These are phyloP conservation scores for Melipona beecheii DNA, from an alignment of 2,888 invertebrate genomes.

Conservation along the genomic window DNA sequence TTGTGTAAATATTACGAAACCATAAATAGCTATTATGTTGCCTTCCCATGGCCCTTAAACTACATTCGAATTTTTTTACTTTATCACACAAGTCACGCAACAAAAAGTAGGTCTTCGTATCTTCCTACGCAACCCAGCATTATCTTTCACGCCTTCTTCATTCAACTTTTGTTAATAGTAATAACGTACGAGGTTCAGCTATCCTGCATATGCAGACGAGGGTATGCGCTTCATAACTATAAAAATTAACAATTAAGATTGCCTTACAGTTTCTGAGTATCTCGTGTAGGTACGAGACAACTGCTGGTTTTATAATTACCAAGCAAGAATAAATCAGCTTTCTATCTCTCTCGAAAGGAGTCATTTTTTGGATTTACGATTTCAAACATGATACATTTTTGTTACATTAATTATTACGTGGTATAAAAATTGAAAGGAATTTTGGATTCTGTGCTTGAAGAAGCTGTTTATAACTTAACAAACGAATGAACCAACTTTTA, in stretches of 20 bases:
- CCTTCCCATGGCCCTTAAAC: constrained; percentile 12
- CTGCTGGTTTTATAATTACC: no score
- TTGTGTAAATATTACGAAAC: constrained; percentile 48
- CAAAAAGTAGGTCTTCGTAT: constrained; percentile 53
- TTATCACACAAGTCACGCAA: constrained; percentile 7
- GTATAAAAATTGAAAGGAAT: no score
- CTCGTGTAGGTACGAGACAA: background rate
- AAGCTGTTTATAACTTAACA: no score
- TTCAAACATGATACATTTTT: no score
- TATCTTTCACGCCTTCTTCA: constrained; percentile 48
- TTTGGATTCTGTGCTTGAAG: no score
- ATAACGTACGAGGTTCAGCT: constrained; percentile 7
- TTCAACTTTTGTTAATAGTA: constrained; percentile 21
- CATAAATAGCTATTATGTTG: background rate
- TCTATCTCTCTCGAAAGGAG: no score
- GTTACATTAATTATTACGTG: no score
- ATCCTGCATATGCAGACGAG: constrained; percentile 2
- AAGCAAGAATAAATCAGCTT: no score
- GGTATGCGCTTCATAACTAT: background rate
- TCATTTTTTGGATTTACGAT: no score
- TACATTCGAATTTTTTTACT: constrained; percentile 12
- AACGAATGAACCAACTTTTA: no score
- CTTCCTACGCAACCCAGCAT: constrained; percentile 30
- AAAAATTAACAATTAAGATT: no score
- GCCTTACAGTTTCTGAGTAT: no score